phyloP scores from a whole-genome alignment of 2,797 vertebrate genomes.

The Sebastes hubbsi region DNA sequence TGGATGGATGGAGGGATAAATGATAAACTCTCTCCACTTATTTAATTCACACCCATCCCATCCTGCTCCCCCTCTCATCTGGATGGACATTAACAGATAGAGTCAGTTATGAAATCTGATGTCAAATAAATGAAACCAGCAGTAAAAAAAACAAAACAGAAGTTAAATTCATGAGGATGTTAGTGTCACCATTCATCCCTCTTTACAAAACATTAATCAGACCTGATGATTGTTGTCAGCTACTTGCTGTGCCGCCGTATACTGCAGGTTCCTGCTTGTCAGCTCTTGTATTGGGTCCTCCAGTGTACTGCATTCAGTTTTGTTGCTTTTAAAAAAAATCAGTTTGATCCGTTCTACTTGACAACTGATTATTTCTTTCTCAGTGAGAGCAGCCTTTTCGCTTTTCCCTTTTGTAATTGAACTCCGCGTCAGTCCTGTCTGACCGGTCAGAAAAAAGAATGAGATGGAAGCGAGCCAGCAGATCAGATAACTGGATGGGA shows the following conservation, averaged over 20 bases:
- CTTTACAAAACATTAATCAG: constrained; percentile 16
- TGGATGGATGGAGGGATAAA: constrained; percentile 44
- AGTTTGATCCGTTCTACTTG: neutral
- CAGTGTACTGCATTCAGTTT: neutral
- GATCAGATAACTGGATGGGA: constrained; percentile 11
- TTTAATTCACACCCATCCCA: constrained; percentile 46
- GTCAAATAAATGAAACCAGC: neutral
- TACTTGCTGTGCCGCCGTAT: neutral
- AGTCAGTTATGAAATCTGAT: constrained; percentile 10
- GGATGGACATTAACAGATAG: neutral
- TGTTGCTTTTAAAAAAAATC: neutral
- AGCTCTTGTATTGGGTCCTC: neutral
- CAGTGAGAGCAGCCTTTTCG: neutral
- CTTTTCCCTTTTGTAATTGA: neutral
- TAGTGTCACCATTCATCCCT: neutral
- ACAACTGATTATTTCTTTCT: neutral
- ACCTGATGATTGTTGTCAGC: constrained; percentile 3
- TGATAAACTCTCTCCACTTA: constrained; percentile 55
- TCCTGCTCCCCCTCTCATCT: constrained; percentile 10
- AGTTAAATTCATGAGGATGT: neutral
- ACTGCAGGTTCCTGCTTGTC: neutral
- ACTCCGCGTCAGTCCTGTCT: neutral
- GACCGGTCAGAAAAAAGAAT: neutral
- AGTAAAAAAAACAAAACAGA: neutral
- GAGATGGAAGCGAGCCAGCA: constrained; percentile 1